Evolutionary conservation across 2,797 vertebrate genomes (phyloP).

Genomic region (Clarias fuscus): DNA sequence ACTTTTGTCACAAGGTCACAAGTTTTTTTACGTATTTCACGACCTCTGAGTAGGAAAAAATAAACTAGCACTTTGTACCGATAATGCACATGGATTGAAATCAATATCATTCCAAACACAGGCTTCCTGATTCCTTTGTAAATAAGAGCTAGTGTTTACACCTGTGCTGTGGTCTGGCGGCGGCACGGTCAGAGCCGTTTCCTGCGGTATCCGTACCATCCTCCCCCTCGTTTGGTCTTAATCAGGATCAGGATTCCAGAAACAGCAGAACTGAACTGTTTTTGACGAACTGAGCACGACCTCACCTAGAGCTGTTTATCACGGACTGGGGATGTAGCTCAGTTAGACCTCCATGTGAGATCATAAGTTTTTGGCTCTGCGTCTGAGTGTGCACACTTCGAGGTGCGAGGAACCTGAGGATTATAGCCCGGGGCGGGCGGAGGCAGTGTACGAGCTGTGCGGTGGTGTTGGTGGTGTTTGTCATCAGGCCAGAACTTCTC

Average conservation of each 20-base stretch:
- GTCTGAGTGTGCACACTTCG: neutral
- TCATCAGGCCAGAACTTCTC: constrained; percentile 66
- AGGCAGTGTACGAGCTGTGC: constrained; percentile 27
- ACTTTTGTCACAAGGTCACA: neutral
- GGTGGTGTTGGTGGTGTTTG: constrained; percentile 52
- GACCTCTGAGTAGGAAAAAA: neutral
- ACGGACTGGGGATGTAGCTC: neutral
- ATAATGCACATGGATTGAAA: neutral
- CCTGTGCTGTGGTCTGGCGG: constrained; percentile 42
- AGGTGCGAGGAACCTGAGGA: constrained; percentile 24
- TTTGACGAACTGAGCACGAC: neutral
- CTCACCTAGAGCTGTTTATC: constrained; percentile 9
- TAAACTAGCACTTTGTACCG: neutral
- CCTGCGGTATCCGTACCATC: constrained; percentile 57
- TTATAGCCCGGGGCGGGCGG: constrained; percentile 13
- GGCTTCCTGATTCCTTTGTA: neutral
- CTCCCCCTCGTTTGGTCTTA: constrained; percentile 29
- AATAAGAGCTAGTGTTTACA: constrained; percentile 43
- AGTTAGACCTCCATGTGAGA: constrained; percentile 33
- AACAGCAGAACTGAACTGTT: constrained; percentile 2
- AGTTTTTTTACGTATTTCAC: neutral
- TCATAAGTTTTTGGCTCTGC: constrained; percentile 4
- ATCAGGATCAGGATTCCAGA: constrained; percentile 26
- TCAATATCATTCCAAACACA: neutral
- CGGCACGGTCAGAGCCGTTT: constrained; percentile 25